Conservation (phyloP, 2,797 vertebrate species). For the Premnoplex brunnescens region DNA sequence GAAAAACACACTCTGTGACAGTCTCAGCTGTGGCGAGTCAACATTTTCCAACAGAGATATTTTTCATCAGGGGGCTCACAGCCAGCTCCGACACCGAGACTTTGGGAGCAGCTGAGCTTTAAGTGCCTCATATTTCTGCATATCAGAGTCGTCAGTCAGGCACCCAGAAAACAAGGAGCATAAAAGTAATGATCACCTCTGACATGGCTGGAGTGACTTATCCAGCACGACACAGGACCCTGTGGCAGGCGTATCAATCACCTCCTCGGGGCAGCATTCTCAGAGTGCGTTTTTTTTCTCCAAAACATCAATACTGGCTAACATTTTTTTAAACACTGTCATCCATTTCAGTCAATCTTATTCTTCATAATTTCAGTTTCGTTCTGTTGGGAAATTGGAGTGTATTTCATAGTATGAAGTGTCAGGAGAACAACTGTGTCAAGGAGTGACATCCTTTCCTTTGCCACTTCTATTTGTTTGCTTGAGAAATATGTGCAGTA, state of each 20-base stretch:
- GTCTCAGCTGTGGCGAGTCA: background rate
- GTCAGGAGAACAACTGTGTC: background rate
- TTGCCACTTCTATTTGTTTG: background rate
- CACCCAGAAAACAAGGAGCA: background rate
- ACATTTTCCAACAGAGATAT: background rate
- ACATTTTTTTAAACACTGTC: constrained; percentile 25
- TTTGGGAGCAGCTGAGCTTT: background rate
- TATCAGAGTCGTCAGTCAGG: constrained; percentile 8
- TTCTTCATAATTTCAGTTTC: background rate
- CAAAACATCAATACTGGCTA: constrained; percentile 18
- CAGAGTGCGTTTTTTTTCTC: fast-evolving
- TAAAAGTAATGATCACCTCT: constrained; percentile 41
- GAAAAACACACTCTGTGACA: background rate
- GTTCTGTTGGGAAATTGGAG: background rate
- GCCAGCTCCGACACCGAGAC: background rate
- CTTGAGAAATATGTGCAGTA: background rate
- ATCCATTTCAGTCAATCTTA: constrained; percentile 24
- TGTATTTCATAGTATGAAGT: background rate
- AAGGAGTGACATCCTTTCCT: background rate
- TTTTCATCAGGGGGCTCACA: background rate
- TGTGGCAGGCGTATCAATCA: background rate
- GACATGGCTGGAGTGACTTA: constrained; percentile 32
- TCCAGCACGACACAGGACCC: background rate
- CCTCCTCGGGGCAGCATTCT: background rate
- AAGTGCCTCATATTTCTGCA: constrained; percentile 52